Conservation (phyloP, 1,140 invertebrate genomes). For the Drosophila pachea region DNA sequence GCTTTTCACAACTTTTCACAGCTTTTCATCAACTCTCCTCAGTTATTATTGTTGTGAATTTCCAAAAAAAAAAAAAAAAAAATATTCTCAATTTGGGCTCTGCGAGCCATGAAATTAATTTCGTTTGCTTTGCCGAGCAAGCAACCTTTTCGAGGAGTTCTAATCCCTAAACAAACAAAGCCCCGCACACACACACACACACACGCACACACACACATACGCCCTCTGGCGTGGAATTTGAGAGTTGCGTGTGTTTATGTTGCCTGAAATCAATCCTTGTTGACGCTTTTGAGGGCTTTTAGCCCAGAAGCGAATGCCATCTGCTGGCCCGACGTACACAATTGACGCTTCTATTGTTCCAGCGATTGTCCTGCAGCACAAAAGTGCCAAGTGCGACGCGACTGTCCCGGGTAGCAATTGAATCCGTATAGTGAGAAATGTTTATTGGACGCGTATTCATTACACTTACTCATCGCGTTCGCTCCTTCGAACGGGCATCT, state of each 20-base stretch:
- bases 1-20: too few relatives aligned
- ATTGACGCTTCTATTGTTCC: slow-evolving; percentile 34
- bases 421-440: neutral
- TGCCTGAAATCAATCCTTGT: slow-evolving; percentile 39
- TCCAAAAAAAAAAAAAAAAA: slow-evolving; percentile 1
- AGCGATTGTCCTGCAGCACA: slow-evolving; percentile 32
- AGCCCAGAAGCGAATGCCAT: slow-evolving; percentile 3
- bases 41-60: too few relatives aligned
- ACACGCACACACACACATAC: neutral
- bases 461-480: slow-evolving; percentile 63
- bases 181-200: neutral
- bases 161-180: slow-evolving; percentile 19
- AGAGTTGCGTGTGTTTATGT: neutral
- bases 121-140: slow-evolving; percentile 28
- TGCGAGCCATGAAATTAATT: slow-evolving; percentile 74
- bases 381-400: slow-evolving; percentile 15
- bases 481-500: slow-evolving; percentile 29
- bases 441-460: slow-evolving; percentile 30
- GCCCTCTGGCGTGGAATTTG: neutral
- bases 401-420: slow-evolving; percentile 2
- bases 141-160: slow-evolving; percentile 7
- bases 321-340: slow-evolving; percentile 22
- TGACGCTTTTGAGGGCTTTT: slow-evolving; percentile 33
- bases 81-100: slow-evolving; percentile 68
- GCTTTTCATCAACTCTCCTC: too few relatives aligned